A percentile compares a stretch with the other conserved stretches of the same genome.
These are phyloP conservation scores for Ovibos moschatus DNA, from an alignment of 2,113 vertebrate genomes.

Conservation along the genomic window DNA sequence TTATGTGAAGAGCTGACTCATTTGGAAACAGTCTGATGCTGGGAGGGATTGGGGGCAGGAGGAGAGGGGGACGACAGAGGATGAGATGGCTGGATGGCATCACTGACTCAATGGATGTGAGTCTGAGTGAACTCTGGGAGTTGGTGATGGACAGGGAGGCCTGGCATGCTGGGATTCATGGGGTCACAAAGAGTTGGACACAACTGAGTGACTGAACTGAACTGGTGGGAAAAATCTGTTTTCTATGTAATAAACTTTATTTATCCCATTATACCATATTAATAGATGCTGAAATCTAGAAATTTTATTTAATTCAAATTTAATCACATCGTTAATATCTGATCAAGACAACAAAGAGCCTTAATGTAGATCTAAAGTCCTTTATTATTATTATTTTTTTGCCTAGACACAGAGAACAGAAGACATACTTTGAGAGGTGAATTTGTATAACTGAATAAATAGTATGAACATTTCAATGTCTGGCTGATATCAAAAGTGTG, in stretches of 20 bases:
- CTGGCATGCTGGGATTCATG: accelerated
- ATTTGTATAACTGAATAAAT: not conserved
- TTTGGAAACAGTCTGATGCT: too few relatives aligned
- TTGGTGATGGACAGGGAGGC: too few relatives aligned
- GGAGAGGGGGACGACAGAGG: too few relatives aligned
- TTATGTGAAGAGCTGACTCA: too few relatives aligned
- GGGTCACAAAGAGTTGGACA: too few relatives aligned
- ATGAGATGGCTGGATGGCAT: too few relatives aligned
- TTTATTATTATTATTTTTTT: not conserved
- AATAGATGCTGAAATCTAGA: not conserved
- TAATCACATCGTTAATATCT: not conserved
- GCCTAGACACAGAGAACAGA: not conserved
- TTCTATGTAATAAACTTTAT: not conserved
- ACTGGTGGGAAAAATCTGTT: not conserved
- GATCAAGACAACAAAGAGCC: not conserved
- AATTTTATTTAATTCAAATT: not conserved
- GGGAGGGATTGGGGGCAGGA: too few relatives aligned
- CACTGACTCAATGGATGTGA: too few relatives aligned
- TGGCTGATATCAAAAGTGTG: not conserved
- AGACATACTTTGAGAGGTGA: not conserved
- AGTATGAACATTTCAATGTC: not conserved
- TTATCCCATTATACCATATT: not conserved
- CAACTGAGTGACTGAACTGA: too few relatives aligned
- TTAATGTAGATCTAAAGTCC: not conserved
- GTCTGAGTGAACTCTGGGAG: too few relatives aligned